phyloP scores from a whole-genome alignment of 2,797 vertebrate species.

The Jordanella pulchra region DNA sequence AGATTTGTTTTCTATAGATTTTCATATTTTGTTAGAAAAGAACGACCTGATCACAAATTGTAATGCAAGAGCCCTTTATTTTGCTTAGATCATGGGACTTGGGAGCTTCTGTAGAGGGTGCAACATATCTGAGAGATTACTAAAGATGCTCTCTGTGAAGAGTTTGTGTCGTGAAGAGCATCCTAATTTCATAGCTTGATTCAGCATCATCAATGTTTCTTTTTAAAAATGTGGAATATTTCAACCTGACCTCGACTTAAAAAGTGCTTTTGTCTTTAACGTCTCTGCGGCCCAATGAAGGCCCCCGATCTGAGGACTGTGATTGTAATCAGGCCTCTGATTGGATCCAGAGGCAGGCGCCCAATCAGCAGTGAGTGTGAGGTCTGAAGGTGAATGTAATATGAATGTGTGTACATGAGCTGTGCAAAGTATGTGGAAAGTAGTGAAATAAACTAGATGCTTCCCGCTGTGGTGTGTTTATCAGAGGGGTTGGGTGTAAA shows the following conservation, averaged over 20 bases:
- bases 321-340: conserved; percentile 66
- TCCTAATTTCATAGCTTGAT: conserved; percentile 54
- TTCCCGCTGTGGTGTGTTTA: conserved; percentile 75
- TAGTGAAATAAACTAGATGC: conserved; percentile 88
- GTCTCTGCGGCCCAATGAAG: conserved; percentile 61
- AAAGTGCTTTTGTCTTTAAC: conserved; percentile 81
- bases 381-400: conserved; percentile 61
- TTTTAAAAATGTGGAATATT: conserved; percentile 72
- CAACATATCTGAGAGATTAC: conserved; percentile 68
- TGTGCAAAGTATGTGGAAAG: conserved; percentile 75
- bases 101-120: conserved; percentile 65
- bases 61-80: conserved; percentile 89
- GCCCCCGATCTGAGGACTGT: conserved; percentile 55
- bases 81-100: conserved; percentile 73
- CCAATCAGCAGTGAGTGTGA: conserved; percentile 58
- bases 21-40: conserved; percentile 90
- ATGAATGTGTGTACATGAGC: conserved; percentile 68
- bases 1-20: conserved; percentile 88
- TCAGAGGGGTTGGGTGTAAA: conserved; percentile 13
- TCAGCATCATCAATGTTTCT: conserved; percentile 70
- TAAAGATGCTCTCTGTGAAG: conserved; percentile 62
- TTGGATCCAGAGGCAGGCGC: conserved; percentile 42
- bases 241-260: conserved; percentile 74
- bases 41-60: conserved; percentile 85
- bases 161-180: conserved; percentile 45